Base-by-base conservation (phyloP, 2,888 invertebrate genomes). In the Philopedon plagiatum region DNA sequence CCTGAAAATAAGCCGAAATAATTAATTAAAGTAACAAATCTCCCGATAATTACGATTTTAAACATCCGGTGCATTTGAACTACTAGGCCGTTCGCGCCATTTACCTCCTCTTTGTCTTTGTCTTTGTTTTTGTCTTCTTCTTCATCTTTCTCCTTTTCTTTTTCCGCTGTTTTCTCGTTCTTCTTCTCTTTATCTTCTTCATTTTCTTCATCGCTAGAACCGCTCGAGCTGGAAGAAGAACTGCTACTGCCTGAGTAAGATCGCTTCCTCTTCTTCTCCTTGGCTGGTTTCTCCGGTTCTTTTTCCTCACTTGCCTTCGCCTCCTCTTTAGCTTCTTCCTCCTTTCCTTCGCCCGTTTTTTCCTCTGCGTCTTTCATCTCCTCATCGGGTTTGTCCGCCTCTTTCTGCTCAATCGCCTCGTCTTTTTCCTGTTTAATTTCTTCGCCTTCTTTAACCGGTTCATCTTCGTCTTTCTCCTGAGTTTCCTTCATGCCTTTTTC, bases 191-290 rank as follows among this genome's bases (percentile, higher is more conserved):
- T 77, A 68, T 79, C 78, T 32, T 78, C 74, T 66, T 49, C 82
- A 71, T 79, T 74, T 70, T 85, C 85, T 3, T 83, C 84, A 29
- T 82, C 81, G 51, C 89, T 90, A 60, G 85, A 88, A 3, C 88
- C 88, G 66, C 86, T 87, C 57, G 86, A 87, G 46, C 86, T 86
- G 8, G 86, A 86, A 32, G 78, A 77, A 75, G 86, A 87, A 77
- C 86, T 86, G 71, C 86, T 86, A 74, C 87, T 66, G 9, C 71
- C 87, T n/a, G 88, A 88, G 62, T 85, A 87, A 0, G 87, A 86
- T 23, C 87, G 86, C 81, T 86, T 90, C 78, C 80, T 87, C 78
- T 85, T 86, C 75, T 84, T 83, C 65, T 74, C 34, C 72, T 75
- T 73, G 19, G 60, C 75, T 39, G 81, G 81, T 61, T 77, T 81